Evolutionary conservation across 2,113 vertebrate species (phyloP), one percentile per base, ranked within the genome.

Genomic region (Upupa epops): DNA sequence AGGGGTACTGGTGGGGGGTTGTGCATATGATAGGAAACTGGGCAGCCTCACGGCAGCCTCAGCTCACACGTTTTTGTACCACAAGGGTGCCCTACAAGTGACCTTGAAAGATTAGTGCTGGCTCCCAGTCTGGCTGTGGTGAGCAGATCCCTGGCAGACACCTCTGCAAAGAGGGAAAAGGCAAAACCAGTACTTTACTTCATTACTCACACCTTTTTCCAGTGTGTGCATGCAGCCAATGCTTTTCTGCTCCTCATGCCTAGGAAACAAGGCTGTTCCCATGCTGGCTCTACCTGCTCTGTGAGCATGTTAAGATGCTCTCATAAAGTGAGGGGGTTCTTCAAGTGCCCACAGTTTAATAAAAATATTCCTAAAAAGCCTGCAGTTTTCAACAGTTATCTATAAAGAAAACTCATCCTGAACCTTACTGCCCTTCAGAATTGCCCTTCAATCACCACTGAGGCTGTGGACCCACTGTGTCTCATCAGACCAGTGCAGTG

Each of bases 401-500:
- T 60, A 28, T 48, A 55, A 76, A n/a, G 56, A 42, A 64, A 71
- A 42, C 26, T 59, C 2, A 12, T 36, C 45, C 71, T 76, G 59
- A 81, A 28, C 54, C 9, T 45, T n/a, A 31, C 2, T 24, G 34
- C 37, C 69, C 17, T 70, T 82, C 34, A 66, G 59, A 71, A n/a
- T 54, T 2, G 1, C 37, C 66, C 17, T 19, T 17, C 48, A 25
- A 29, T 49, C 32, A 22, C 46, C 11, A 14, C 52, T 56, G 49
- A 66, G 42, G 29, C 49, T 49, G 16, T 5, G 18, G 24, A 31
- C 28, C 8, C n/a, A 26, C 20, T 2, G 6, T 17, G 18, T 59
- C 42, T 69, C 19, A 17, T 68, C 36, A 60, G 34, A 51, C 4
- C 45, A 55, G 13, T 0, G 0, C 28, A 76, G 76, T 1, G 0